phyloP scores from a whole-genome alignment of 2,888 invertebrate species.

The Crematogaster levior region DNA sequence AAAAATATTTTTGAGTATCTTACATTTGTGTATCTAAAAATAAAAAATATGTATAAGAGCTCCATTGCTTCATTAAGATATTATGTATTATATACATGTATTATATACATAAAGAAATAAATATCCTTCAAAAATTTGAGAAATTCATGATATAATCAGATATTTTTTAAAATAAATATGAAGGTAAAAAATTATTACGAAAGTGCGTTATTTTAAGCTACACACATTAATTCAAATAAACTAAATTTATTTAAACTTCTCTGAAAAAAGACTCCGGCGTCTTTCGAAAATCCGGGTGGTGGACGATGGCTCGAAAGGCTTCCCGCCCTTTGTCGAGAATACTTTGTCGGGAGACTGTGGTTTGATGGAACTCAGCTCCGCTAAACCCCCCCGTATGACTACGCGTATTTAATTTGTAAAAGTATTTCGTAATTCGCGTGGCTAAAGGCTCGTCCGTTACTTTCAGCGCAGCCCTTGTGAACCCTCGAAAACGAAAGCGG shows the following conservation, averaged over 20 bases:
- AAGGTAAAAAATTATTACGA: background rate
- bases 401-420: slow-evolving; percentile 83
- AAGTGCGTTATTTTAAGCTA: background rate
- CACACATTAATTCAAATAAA: background rate
- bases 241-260: slow-evolving; percentile 40
- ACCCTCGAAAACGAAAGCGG: slow-evolving; percentile 66
- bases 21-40: no score
- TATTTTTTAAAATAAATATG: background rate
- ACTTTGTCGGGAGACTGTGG: slow-evolving; percentile 83
- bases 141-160: background rate
- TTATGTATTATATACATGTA: background rate
- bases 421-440: slow-evolving; percentile 82
- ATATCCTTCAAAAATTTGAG: background rate
- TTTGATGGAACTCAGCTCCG: slow-evolving; percentile 80
- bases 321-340: slow-evolving; percentile 80
- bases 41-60: background rate
- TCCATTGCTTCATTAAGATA: background rate
- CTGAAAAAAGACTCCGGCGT: slow-evolving; percentile 61
- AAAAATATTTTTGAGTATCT: background rate
- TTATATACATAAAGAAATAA: background rate
- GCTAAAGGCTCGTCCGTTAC: slow-evolving; percentile 76
- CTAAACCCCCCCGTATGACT: slow-evolving; percentile 70
- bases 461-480: slow-evolving; percentile 69
- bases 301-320: slow-evolving; percentile 71
- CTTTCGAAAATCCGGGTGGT: slow-evolving; percentile 68